These are phyloP conservation scores for Heloderma charlesbogerti DNA, from an alignment of 2,113 vertebrate genomes.

Conservation along the genomic window DNA sequence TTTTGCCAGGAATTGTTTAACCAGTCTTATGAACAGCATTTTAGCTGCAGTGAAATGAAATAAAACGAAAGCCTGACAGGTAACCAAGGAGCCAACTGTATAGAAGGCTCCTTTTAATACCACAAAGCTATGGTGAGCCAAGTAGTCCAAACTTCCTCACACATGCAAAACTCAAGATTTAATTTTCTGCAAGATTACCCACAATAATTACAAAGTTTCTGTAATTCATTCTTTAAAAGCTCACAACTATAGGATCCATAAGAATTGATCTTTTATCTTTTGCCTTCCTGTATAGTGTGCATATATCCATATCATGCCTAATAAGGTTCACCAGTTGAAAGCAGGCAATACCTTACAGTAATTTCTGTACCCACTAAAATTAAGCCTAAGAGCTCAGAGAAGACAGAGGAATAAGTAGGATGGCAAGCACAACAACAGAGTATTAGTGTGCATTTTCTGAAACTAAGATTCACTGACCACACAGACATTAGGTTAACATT, in stretches of 20 bases:
- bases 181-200: conserved; percentile 84
- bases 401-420: conserved; percentile 37
- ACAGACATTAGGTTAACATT: not conserved
- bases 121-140: conserved; percentile 74
- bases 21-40: conserved; percentile 23
- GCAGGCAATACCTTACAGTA: conserved; percentile 66
- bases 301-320: conserved; percentile 31
- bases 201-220: conserved; percentile 93
- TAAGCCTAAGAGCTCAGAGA: conserved; percentile 65
- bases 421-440: conserved; percentile 40
- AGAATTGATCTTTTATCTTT: conserved; percentile 86
- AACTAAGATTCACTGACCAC: conserved; percentile 43
- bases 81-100: conserved; percentile 1
- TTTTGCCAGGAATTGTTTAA: not conserved
- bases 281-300: conserved; percentile 22
- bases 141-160: conserved; percentile 79
- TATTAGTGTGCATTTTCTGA: conserved; percentile 46
- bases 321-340: conserved; percentile 60
- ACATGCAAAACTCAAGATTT: conserved; percentile 69
- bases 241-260: conserved; percentile 89
- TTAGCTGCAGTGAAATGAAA: not conserved
- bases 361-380: conserved; percentile 75
- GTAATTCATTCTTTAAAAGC: conserved; percentile 89
- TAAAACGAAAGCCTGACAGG: not conserved
- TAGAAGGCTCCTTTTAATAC: conserved; percentile 46